Evolutionary conservation across 2,797 vertebrate genomes (phyloP).

Genomic region (Paguma larvata): DNA sequence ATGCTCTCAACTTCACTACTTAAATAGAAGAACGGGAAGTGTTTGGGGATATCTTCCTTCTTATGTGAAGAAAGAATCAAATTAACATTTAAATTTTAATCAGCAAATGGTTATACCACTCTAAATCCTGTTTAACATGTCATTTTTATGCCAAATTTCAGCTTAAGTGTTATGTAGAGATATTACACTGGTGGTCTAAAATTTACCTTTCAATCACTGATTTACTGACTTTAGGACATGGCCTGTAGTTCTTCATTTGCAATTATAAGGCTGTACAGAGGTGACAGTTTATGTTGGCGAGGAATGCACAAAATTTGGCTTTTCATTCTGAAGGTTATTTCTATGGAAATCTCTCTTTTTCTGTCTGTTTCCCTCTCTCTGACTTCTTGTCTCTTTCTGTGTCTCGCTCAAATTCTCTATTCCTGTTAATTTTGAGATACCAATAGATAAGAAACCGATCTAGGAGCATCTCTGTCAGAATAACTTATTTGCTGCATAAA

Average conservation of each 20-base stretch:
- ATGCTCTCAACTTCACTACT: not conserved
- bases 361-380: not conserved
- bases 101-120: not conserved
- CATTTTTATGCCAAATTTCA: not conserved
- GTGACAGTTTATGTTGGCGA: not conserved
- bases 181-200: not conserved
- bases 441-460: not conserved
- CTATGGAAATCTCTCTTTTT: not conserved
- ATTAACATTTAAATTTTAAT: conserved; percentile 17
- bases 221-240: not conserved
- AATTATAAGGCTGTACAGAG: not conserved
- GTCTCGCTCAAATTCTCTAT: not conserved
- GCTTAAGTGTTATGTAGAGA: not conserved
- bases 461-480: not conserved
- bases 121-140: not conserved
- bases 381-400: not conserved
- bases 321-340: not conserved
- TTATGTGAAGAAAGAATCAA: not conserved
- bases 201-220: not conserved
- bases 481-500: not conserved
- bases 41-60: not conserved
- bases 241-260: not conserved
- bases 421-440: not conserved
- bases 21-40: not conserved
- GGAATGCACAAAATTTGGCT: not conserved